Evolutionary conservation across 2,797 vertebrate genomes (phyloP).

Genomic region (Bryconaethiops microstoma): DNA sequence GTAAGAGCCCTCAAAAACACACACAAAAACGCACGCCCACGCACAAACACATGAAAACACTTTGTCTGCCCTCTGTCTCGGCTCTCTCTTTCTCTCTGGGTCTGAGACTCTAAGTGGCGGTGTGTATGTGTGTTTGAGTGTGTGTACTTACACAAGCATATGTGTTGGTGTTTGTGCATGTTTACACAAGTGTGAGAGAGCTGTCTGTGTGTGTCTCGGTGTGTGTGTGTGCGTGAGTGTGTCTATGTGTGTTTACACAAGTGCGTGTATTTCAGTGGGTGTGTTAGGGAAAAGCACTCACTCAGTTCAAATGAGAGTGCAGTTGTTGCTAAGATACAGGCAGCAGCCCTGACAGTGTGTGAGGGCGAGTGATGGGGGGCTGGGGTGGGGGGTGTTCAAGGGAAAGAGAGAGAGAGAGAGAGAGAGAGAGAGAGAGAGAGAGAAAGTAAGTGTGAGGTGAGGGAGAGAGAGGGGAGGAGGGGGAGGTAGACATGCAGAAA

Average conservation of each 20-base stretch:
- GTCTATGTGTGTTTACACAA: constrained; percentile 74
- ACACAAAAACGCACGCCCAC: constrained; percentile 10
- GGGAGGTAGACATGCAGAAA: constrained; percentile 28
- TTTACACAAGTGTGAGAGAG: constrained; percentile 50
- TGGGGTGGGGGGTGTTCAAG: constrained; percentile 51
- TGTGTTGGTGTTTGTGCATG: constrained; percentile 53
- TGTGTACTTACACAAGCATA: constrained; percentile 51
- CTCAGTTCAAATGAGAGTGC: constrained; percentile 90
- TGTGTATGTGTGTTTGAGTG: not conserved
- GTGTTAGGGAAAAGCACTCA: constrained; percentile 80
- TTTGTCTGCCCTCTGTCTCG: constrained; percentile 17
- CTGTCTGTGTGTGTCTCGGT: constrained; percentile 56
- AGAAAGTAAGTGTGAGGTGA: constrained; percentile 73
- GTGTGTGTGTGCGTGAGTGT: constrained; percentile 47
- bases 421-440: constrained; percentile 77
- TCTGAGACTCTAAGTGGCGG: constrained; percentile 10
- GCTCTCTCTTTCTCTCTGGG: constrained; percentile 11
- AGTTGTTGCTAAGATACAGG: constrained; percentile 99
- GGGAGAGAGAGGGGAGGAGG: constrained; percentile 51
- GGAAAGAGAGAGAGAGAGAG: constrained; percentile 44
- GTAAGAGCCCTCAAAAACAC: constrained; percentile 25
- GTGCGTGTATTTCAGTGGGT: constrained; percentile 61
- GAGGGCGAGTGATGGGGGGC: constrained; percentile 62
- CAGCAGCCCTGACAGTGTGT: constrained; percentile 87
- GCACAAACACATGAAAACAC: constrained; percentile 15